phyloP scores from a whole-genome alignment of 2,888 invertebrate species.

The Resseliella maxima region DNA sequence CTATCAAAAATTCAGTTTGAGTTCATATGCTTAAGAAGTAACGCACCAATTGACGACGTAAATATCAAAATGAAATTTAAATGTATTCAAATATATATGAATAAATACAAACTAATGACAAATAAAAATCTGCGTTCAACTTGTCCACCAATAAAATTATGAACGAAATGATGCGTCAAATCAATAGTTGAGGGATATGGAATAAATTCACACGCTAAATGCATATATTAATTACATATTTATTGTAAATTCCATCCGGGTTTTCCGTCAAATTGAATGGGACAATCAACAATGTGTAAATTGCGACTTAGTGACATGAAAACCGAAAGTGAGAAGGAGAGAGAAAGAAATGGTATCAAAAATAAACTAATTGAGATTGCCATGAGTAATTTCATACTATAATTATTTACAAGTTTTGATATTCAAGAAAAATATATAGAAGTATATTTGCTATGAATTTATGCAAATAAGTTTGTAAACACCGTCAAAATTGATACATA shows the following conservation, averaged over 20 bases:
- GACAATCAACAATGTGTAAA: background rate
- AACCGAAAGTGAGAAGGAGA: background rate
- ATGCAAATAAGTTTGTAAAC: constrained; percentile 28
- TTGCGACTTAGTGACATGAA: background rate
- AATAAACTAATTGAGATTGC: constrained; percentile 39
- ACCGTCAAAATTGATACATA: too few species aligned
- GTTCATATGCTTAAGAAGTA: background rate
- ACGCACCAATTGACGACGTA: background rate
- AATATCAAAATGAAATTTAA: constrained; percentile 36
- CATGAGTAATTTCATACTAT: background rate
- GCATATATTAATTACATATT: too few species aligned
- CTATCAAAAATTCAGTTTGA: constrained; percentile 10
- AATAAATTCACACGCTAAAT: constrained; percentile 49
- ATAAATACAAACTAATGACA: constrained; percentile 36
- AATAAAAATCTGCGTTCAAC: constrained; percentile 10
- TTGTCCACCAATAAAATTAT: constrained; percentile 41
- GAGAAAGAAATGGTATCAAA: background rate
- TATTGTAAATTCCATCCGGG: background rate
- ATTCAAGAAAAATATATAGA: background rate
- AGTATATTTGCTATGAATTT: constrained; percentile 4
- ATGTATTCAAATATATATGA: background rate
- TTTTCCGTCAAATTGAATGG: background rate
- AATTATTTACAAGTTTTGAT: background rate
- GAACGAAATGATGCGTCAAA: background rate
- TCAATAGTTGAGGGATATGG: too few species aligned